Conservation (phyloP, 1,140 invertebrate genomes). For the Berghia stephanieae region DNA sequence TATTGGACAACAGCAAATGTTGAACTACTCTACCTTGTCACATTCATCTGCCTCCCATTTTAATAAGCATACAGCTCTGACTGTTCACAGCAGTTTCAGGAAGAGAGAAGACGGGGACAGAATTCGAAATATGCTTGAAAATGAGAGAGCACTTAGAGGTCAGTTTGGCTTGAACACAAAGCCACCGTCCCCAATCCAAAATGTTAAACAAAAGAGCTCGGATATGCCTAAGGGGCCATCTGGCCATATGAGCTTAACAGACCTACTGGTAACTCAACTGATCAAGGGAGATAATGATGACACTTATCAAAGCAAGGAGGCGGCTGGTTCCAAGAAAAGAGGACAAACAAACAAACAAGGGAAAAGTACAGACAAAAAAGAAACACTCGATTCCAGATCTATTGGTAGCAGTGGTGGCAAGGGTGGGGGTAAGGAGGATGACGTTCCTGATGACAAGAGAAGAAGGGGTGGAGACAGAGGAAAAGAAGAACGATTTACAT, state of each 20-base stretch:
- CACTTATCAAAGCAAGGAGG: not conserved
- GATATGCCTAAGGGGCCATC: not conserved
- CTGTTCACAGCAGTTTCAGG: too few species aligned
- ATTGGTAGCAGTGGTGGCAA: not conserved
- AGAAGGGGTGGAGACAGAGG: constrained; percentile 1
- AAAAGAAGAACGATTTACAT: not conserved
- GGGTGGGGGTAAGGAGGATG: not conserved
- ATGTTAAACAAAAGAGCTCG: too few species aligned
- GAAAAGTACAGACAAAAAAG: not conserved
- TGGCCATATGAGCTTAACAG: not conserved
- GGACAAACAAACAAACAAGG: not conserved
- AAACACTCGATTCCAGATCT: not conserved
- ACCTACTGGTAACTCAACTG: constrained; percentile 15
- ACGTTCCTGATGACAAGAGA: constrained; percentile 11
- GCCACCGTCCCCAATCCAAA: too few species aligned
- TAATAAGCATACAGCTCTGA: too few species aligned
- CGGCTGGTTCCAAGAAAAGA: not conserved
- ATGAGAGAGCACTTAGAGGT: not conserved
- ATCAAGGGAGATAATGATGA: constrained; percentile 12
- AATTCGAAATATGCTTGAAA: not conserved
- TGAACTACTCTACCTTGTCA: too few species aligned
- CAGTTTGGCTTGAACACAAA: too few species aligned
- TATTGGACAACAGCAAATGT: too few species aligned
- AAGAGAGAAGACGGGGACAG: not conserved
- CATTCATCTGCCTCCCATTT: too few species aligned